These are phyloP conservation scores for Autographa pulchrina DNA, from an alignment of 2,888 invertebrate species.

Conservation along the genomic window DNA sequence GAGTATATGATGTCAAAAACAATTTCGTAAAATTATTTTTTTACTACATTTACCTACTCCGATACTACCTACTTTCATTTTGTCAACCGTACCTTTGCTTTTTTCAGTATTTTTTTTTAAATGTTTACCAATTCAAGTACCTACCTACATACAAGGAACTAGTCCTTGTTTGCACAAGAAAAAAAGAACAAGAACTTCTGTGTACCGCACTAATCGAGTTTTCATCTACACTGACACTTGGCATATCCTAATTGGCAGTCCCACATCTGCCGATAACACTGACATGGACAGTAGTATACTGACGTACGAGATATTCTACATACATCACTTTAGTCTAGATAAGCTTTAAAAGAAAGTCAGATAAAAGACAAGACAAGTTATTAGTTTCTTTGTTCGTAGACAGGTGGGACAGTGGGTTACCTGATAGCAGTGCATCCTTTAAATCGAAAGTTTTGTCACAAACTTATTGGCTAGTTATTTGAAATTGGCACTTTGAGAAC, in stretches of 20 bases:
- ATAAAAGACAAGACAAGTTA: background rate
- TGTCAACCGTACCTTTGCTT: no score
- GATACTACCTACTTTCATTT: background rate
- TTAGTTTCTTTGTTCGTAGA: background rate
- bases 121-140: no score
- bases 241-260: background rate
- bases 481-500: background rate
- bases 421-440: background rate
- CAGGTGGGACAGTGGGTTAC: constrained; percentile 1
- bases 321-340: background rate
- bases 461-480: background rate
- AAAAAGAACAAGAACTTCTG: constrained; percentile 8
- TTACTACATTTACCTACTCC: background rate
- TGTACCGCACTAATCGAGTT: constrained; percentile 7
- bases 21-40: background rate
- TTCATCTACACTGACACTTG: background rate
- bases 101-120: no score
- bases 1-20: background rate
- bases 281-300: background rate
- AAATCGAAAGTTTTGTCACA: no score
- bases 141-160: no score
- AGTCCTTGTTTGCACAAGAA: no score
- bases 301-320: background rate
- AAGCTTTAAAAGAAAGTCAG: constrained; percentile 4
- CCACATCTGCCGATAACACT: constrained; percentile 1